Conservation (phyloP, 1,140 invertebrate genomes). For the Adoxophyes honmai region DNA sequence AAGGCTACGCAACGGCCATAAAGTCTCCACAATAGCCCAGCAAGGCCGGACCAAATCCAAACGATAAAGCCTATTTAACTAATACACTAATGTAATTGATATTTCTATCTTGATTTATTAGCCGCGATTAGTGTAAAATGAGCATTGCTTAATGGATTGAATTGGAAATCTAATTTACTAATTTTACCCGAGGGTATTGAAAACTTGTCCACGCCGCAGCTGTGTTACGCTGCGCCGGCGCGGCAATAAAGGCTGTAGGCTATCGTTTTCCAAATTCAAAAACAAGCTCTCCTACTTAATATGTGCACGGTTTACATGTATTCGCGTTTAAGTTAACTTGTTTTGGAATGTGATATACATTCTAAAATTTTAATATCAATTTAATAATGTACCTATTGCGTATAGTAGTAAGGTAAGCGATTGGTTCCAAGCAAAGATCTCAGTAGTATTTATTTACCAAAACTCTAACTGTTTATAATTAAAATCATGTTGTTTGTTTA, state of each 20-base stretch:
- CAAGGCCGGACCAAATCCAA: not conserved
- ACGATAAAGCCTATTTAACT: slow-evolving; percentile 1
- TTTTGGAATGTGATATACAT: too few relatives aligned
- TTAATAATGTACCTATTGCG: too few relatives aligned
- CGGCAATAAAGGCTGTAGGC: not conserved
- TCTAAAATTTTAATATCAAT: too few relatives aligned
- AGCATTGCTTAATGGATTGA: slow-evolving; percentile 7
- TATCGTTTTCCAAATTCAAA: too few relatives aligned
- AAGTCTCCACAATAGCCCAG: not conserved
- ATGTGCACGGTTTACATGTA: too few relatives aligned
- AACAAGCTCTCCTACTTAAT: too few relatives aligned
- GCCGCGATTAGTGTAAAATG: not conserved
- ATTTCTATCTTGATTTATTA: slow-evolving; percentile 10
- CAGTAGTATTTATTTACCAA: too few relatives aligned
- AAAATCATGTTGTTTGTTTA: not conserved
- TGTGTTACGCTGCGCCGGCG: not conserved
- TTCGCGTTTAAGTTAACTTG: too few relatives aligned
- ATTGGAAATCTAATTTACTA: slow-evolving; percentile 10
- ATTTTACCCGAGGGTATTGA: slow-evolving; percentile 6
- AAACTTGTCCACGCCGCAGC: slow-evolving; percentile 1
- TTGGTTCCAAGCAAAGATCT: too few relatives aligned
- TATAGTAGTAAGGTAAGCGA: too few relatives aligned
- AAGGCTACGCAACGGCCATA: not conserved
- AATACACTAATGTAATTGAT: slow-evolving; percentile 10
- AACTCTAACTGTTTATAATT: too few relatives aligned